phyloP scores from a whole-genome alignment of 2,113 vertebrate genomes.

The Indicator indicator region DNA sequence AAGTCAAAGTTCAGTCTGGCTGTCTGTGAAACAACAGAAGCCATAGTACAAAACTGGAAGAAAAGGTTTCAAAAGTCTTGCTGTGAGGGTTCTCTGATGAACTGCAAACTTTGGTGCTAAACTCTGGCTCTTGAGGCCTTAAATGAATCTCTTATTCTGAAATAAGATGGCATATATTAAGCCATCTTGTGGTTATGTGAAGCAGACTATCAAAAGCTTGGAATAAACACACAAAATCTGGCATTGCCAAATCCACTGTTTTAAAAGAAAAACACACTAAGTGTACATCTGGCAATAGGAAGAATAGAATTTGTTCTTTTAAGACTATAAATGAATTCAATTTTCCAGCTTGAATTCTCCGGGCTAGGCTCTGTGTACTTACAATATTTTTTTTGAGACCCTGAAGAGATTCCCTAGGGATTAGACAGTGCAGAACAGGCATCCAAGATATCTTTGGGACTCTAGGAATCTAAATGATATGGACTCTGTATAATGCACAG shows the following conservation, averaged over 20 bases:
- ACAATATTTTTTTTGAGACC: not conserved
- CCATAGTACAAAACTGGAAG: accelerated
- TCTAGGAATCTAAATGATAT: not conserved
- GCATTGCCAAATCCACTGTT: not conserved
- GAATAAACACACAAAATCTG: not conserved
- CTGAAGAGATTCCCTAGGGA: not conserved
- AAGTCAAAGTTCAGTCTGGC: not conserved
- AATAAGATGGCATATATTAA: not conserved
- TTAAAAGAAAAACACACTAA: not conserved
- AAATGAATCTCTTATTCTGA: not conserved
- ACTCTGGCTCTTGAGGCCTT: not conserved
- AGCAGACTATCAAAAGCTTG: not conserved
- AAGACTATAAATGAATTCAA: not conserved
- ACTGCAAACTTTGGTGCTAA: not conserved
- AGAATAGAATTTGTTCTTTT: not conserved
- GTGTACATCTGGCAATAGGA: not conserved
- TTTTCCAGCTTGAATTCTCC: not conserved
- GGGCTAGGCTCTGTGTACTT: not conserved
- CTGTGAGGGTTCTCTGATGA: not conserved
- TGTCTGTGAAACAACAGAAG: not conserved
- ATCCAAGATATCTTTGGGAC: not conserved
- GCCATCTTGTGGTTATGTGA: not conserved
- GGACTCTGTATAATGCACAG: not conserved
- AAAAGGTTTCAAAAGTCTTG: not conserved
- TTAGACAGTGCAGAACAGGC: not conserved